Percentiles rank a stretch among this genome's conserved stretches.
phyloP scores from a whole-genome alignment of 2,797 vertebrate species.

The Bryconaethiops microstoma region DNA sequence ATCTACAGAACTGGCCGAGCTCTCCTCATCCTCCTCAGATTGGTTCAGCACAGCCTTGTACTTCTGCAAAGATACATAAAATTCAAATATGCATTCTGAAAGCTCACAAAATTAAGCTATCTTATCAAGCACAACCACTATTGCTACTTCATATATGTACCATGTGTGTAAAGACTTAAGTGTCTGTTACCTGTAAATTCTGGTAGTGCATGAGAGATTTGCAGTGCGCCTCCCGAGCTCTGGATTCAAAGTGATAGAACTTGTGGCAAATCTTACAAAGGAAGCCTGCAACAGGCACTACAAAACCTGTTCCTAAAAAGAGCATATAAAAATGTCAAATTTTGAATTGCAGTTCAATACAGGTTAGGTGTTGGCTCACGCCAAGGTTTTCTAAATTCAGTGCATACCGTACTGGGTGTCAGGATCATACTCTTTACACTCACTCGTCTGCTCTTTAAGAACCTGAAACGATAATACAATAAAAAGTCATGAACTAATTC shows the following conservation, averaged over 20 bases:
- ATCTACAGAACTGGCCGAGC: background rate
- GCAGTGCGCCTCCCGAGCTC: conserved; percentile 83
- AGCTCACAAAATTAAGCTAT: background rate
- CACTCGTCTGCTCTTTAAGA: conserved; percentile 23
- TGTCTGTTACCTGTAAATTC: conserved; percentile 81
- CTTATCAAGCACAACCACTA: no score
- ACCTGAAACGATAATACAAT: conserved; percentile 21
- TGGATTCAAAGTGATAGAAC: conserved; percentile 86
- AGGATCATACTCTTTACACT: conserved; percentile 52
- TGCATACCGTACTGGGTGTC: conserved; percentile 62
- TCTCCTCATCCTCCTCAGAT: conserved; percentile 32
- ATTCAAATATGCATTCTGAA: background rate
- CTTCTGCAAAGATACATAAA: conserved; percentile 52
- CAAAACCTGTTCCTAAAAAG: conserved; percentile 81
- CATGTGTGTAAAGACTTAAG: background rate
- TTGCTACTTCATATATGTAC: background rate
- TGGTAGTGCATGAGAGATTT: conserved; percentile 86
- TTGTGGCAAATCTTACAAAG: conserved; percentile 87
- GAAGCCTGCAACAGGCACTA: conserved; percentile 85
- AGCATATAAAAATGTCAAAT: conserved; percentile 41
- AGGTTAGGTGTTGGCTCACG: background rate
- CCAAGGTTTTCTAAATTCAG: background rate
- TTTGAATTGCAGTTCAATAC: background rate
- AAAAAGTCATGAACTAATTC: background rate
- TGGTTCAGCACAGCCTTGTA: conserved; percentile 49